Evolutionary conservation across 1,140 invertebrate species (phyloP), one percentile per base, ranked within the genome.

Genomic region (Anthonomus grandis): DNA sequence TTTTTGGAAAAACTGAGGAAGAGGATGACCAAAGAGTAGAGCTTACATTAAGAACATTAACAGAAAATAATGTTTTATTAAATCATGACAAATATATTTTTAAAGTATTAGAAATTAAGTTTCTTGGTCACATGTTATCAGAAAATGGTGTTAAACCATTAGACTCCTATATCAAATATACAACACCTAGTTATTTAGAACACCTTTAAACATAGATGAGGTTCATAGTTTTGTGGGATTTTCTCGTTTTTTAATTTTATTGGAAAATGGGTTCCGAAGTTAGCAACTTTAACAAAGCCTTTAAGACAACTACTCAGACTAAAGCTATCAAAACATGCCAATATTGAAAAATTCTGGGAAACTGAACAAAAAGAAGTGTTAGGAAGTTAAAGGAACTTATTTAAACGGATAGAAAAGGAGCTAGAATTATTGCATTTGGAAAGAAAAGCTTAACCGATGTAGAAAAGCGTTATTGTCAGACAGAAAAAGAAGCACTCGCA

Each of bases 401-500:
- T 6, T 55, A 61, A 25, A 44, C 48, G 25, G 37, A 56, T 24
- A 23, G 37, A 27, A 65, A 69, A 58, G 67, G 59, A 18, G 60
- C 74, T 23, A 13, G 53, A 57, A 58, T 66, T 5, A 70, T 77
- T 22, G 60, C 68, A 10, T 78, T 68, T 62, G 70, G 62, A 4
- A 72, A 70, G 39, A 70, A 70, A 61, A 69, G 64, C 19, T 59
- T 76, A 22, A 66, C 70, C 5, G 63, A 68, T 27, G 62, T 64
- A n/a, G 68, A 76, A 64, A 63, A 58, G 42, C 39, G 67, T 17
- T 76, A 75, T 41, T 72, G 67, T 1, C 68, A 76, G 52, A 74
- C 70, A n/a, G 75, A 78, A 55, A 69, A 71, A 49, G 75, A 77
- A 62, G 56, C 63, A 18, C 49, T 75, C 1, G 64, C 69, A 8